A percentile compares a stretch with the other conserved stretches of the same genome.
These are phyloP conservation scores for Sarcophaga subvicina DNA, from an alignment of 2,888 invertebrate genomes.

Conservation along the genomic window DNA sequence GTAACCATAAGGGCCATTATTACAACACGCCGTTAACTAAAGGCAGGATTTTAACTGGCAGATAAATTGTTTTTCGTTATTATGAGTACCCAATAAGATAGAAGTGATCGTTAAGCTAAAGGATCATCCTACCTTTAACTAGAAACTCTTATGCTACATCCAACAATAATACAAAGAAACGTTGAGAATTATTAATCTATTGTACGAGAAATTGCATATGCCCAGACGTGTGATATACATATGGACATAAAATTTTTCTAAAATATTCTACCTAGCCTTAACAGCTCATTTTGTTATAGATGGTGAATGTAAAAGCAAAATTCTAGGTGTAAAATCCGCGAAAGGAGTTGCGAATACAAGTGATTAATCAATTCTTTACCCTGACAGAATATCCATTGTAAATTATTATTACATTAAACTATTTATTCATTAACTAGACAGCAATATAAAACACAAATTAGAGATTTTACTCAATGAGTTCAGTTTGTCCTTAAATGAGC, in stretches of 20 bases:
- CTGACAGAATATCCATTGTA: too few species aligned
- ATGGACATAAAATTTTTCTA: conserved; percentile 44
- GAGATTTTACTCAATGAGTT: conserved; percentile 12
- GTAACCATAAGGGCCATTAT: too few species aligned
- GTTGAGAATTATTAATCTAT: too few species aligned
- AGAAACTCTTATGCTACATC: too few species aligned
- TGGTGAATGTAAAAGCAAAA: conserved; percentile 36
- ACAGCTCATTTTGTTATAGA: conserved; percentile 54
- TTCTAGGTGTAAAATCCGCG: conserved; percentile 44
- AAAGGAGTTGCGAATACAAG: conserved; percentile 47
- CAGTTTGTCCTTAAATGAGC: conserved; percentile 31
- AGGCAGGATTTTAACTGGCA: too few species aligned
- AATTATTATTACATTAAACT: background rate
- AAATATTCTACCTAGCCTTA: conserved; percentile 54
- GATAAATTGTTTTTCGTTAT: too few species aligned
- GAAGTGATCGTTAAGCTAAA: too few species aligned
- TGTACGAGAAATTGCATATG: conserved; percentile 50
- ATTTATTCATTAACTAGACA: background rate
- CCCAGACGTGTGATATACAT: conserved; percentile 45
- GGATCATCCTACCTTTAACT: too few species aligned
- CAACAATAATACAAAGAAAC: too few species aligned
- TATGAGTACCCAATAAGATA: too few species aligned
- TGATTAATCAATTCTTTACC: conserved; percentile 2
- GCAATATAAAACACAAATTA: conserved; percentile 1
- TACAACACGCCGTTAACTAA: too few species aligned